These are phyloP conservation scores for Euzophera pinguis DNA, from an alignment of 2,888 invertebrate genomes.

Conservation along the genomic window DNA sequence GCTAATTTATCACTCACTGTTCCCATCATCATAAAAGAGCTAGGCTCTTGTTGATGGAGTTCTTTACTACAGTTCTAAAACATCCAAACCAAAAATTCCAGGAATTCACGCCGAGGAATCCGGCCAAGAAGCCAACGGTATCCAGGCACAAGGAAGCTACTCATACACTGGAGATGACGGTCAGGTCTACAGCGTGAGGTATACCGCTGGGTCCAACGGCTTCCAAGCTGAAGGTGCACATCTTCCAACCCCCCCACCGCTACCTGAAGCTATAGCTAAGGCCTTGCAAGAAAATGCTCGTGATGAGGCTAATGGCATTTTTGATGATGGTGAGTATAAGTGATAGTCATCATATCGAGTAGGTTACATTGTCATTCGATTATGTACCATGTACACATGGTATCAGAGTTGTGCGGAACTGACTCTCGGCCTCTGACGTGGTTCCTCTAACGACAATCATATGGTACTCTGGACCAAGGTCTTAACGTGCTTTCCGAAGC, in stretches of 20 bases:
- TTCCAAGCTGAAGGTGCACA: constrained; percentile 79
- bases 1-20: too few relatives aligned
- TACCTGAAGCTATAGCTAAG: constrained; percentile 78
- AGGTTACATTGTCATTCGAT: too few relatives aligned
- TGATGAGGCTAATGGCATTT: constrained; percentile 76
- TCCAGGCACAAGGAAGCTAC: constrained; percentile 78
- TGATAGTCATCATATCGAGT: neutral
- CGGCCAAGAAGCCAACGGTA: constrained; percentile 63
- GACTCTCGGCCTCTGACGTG: too few relatives aligned
- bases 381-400: too few relatives aligned
- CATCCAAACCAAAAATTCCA: constrained; percentile 24
- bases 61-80: too few relatives aligned
- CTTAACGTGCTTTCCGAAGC: too few relatives aligned
- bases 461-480: too few relatives aligned
- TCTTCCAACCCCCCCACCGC: constrained; percentile 79
- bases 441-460: too few relatives aligned
- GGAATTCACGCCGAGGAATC: constrained; percentile 67
- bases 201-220: constrained; percentile 65
- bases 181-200: constrained; percentile 72
- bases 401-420: too few relatives aligned
- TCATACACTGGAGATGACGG: constrained; percentile 82
- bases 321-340: constrained; percentile 63
- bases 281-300: constrained; percentile 71
- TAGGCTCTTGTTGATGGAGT: too few relatives aligned
- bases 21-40: too few relatives aligned